These are phyloP conservation scores for Diaperis boleti DNA, from an alignment of 2,888 invertebrate genomes.

Conservation along the genomic window DNA sequence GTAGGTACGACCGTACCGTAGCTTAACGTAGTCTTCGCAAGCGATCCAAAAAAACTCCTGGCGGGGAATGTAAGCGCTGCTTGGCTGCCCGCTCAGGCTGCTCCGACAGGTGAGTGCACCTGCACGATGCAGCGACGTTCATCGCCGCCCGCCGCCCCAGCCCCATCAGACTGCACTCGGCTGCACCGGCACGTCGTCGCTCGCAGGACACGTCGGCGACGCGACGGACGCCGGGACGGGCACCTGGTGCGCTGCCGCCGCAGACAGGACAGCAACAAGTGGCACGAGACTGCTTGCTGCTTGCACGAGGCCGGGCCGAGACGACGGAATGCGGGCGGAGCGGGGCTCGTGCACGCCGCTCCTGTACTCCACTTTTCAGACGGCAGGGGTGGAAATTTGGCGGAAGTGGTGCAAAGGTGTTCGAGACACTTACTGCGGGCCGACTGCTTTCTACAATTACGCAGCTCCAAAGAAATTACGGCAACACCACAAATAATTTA, in stretches of 20 bases:
- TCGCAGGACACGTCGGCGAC: no score
- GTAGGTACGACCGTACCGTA: no score
- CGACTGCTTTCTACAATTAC: no score
- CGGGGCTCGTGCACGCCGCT: not conserved
- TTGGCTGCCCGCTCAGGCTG: constrained; percentile 47
- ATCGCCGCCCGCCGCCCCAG: constrained; percentile 25
- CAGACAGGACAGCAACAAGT: not conserved
- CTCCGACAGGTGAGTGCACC: constrained; percentile 53
- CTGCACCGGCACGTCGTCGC: no score
- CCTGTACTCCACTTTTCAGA: not conserved
- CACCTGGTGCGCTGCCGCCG: constrained; percentile 18
- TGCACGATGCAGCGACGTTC: constrained; percentile 41
- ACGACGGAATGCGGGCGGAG: not conserved
- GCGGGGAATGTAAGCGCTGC: constrained; percentile 52
- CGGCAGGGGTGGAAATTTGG: not conserved
- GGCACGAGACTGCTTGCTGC: not conserved
- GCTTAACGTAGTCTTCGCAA: constrained; percentile 45
- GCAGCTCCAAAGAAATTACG: no score
- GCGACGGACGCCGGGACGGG: constrained; percentile 20
- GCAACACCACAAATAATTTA: no score
- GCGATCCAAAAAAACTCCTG: constrained; percentile 48
- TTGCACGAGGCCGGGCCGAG: not conserved
- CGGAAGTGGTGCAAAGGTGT: no score
- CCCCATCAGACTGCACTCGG: constrained; percentile 38
- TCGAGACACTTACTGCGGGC: no score